phyloP scores from a whole-genome alignment of 2,888 invertebrate species.

The Lasius platythorax region DNA sequence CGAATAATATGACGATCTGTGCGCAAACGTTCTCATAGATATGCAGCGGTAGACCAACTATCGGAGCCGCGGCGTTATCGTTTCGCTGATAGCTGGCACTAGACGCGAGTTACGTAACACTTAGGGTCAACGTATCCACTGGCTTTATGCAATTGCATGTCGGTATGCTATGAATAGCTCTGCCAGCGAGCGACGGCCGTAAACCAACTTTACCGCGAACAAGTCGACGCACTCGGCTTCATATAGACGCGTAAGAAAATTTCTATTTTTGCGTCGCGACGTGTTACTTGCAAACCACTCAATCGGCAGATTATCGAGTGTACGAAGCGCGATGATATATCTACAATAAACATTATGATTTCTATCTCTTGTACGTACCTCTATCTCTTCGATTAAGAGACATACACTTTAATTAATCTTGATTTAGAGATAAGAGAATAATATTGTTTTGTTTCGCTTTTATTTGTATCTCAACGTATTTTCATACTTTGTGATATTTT shows the following conservation, averaged over 20 bases:
- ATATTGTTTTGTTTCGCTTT: background rate
- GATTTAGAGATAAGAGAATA: background rate
- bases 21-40: constrained; percentile 69
- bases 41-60: constrained; percentile 68
- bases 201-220: constrained; percentile 66
- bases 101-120: constrained; percentile 80
- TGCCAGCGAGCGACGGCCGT: constrained; percentile 69
- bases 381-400: background rate
- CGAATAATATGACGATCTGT: constrained; percentile 72
- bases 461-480: background rate
- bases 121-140: constrained; percentile 85
- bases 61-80: constrained; percentile 78
- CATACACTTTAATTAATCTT: background rate
- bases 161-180: constrained; percentile 83
- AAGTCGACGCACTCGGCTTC: constrained; percentile 52
- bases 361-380: background rate
- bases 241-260: constrained; percentile 43
- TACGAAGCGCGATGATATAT: constrained; percentile 24
- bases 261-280: constrained; percentile 37
- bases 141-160: constrained; percentile 85
- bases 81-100: constrained; percentile 79
- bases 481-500: background rate
- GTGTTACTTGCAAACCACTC: constrained; percentile 19
- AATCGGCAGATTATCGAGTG: constrained; percentile 26
- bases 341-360: constrained; percentile 27